Evolutionary conservation across 1,140 invertebrate genomes (phyloP).

Genomic region (Cydia strobilella): DNA sequence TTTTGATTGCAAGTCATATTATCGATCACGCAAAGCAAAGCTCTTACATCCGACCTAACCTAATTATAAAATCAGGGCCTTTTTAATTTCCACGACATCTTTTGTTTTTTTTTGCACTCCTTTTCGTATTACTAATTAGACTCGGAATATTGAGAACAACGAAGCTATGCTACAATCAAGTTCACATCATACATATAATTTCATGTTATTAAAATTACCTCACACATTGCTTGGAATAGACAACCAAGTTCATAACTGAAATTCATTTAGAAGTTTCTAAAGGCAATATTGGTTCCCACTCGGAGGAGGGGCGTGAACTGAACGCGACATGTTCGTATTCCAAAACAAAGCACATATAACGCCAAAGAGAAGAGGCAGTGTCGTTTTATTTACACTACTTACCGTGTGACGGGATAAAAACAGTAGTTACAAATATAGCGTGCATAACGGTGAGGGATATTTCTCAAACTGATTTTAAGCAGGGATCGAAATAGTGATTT

Average conservation of each 20-base stretch:
- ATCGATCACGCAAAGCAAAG: too few species aligned
- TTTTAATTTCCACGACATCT: too few species aligned
- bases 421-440: not conserved
- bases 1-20: too few species aligned
- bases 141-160: not conserved
- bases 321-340: conserved; percentile 27
- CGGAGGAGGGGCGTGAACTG: conserved; percentile 32
- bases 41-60: too few species aligned
- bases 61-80: too few species aligned
- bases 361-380: conserved; percentile 5
- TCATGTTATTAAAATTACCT: too few species aligned
- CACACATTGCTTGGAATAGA: conserved; percentile 9
- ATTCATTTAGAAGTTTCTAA: conserved; percentile 44
- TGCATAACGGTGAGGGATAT: not conserved
- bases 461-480: not conserved
- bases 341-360: conserved; percentile 17
- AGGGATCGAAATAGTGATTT: not conserved
- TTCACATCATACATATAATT: not conserved
- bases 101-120: too few species aligned
- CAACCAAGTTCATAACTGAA: conserved; percentile 43
- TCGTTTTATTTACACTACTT: not conserved
- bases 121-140: not conserved
- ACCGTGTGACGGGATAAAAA: not conserved
- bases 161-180: conserved; percentile 8
- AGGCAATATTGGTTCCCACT: conserved; percentile 45